Base-by-base conservation (phyloP, 1,140 invertebrate genomes). In the Heliconius hermathena region DNA sequence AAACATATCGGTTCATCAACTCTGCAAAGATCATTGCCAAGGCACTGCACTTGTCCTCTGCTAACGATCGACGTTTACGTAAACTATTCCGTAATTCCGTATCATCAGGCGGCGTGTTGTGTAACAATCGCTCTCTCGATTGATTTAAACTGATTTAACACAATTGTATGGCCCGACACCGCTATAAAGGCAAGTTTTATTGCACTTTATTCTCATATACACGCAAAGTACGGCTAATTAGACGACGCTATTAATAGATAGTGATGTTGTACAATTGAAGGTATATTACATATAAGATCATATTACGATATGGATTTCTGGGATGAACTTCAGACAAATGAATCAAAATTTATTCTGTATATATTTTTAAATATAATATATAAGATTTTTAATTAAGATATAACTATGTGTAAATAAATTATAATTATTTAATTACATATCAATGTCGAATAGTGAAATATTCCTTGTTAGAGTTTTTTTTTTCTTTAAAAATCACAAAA, bases 1-100 rank as follows among this genome's bases (percentile, higher is more conserved):
- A 29, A 29, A 33, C 33, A 29, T 16, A 20, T 71, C 54, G 41
- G 72, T 71, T 77, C 75, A 9, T 77, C 66, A 74, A 74, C 72
- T 70, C 73, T 70, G 71, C 18, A 16, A 36, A 79, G 81, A 88
- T 90, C 88, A 91, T 87, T 90, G 83, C 81, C 86, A 89, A 91
- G 88, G 81, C 77, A 71, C 33, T 22, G 83, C 82, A 80, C 73
- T 73, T 80, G 83, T 82, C 81, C 74, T 75, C 74, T 75, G 70
- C 33, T 79, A 81, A 85, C 87, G 76, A 84, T 80, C 82, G 81
- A 29, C 70, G 49, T 72, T 71, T 26, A 77, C 81, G 84, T 78
- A 78, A 85, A 87, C 75, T 83, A 29, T 36, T 77, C 70, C 49
- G 70, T 8, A 72, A 29, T 36, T 77, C 70, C 49, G 70, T 8